Evolutionary conservation across 2,113 vertebrate species (phyloP).

Genomic region (Trematomus loennbergii): DNA sequence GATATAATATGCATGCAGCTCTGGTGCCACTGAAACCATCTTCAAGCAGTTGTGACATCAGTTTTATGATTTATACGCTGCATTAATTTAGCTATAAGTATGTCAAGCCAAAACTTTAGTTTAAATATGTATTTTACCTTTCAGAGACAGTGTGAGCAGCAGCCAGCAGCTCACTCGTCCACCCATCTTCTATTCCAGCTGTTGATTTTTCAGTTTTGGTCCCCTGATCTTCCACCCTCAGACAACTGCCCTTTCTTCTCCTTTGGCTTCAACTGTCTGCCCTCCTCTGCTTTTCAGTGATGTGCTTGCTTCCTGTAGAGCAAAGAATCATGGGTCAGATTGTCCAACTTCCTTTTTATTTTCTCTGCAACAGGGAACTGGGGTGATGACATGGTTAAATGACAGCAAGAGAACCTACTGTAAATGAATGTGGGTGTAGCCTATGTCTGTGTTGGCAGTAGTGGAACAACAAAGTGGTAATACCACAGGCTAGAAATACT

Average conservation of each 20-base stretch:
- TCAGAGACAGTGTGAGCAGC: slow-evolving; percentile 54
- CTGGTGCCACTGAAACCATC: neutral
- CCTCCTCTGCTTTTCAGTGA: neutral
- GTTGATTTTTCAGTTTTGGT: neutral
- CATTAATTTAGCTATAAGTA: neutral
- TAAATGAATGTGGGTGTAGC: neutral
- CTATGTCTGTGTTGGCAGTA: no score
- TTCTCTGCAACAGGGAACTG: slow-evolving; percentile 2
- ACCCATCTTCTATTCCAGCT: slow-evolving; percentile 21
- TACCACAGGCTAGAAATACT: no score
- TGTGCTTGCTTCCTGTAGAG: neutral
- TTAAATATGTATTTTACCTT: slow-evolving; percentile 43
- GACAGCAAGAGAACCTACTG: slow-evolving; percentile 2
- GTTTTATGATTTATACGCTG: neutral
- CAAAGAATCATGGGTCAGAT: neutral
- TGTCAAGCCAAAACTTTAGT: neutral
- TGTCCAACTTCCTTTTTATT: slow-evolving; percentile 51
- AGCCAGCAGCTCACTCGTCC: slow-evolving; percentile 42
- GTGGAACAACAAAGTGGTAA: no score
- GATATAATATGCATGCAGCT: neutral
- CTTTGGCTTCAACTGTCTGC: neutral
- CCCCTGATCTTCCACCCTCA: neutral
- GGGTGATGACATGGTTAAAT: neutral
- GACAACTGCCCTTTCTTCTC: neutral
- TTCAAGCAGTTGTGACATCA: neutral